Evolutionary conservation across 2,797 vertebrate species (phyloP), one percentile per base, ranked within the genome.

Genomic region (Morus bassanus): DNA sequence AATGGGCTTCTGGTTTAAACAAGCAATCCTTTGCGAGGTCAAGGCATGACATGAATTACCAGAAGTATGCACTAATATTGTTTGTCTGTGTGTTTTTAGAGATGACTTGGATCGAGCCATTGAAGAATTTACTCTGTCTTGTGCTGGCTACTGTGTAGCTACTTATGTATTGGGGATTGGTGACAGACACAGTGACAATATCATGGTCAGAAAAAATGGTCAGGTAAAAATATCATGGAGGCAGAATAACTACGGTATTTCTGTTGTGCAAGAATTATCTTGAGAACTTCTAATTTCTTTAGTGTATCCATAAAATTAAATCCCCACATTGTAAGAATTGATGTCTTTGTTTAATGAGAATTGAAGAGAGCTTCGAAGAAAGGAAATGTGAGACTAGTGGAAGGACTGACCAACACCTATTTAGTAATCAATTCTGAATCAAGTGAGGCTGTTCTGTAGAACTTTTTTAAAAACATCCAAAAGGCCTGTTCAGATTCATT

Each of bases 111-210:
- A 99, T n/a, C 98, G 98, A 91, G 99, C 99, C 88, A 99, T 99
- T 65, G 99, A 99, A 95, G 99, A 99, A 97, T 99, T 99, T 97
- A 99, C 99, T 33, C 97, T 99, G 73, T 99, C 99, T 13, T 99
- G 99, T 95, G 99, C 99, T 96, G 99, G 99, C 98, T 99, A 99
- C 98, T 99, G 99, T 98, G 99, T 99, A 98, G 99, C 99, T 97
- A 99, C 99, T 25, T 99, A 99, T 1, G 99, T 99, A n/a, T 98
- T 99, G 89, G 99, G 99, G 61, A 99, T 99, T 50, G 99, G 99
- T 85, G 99, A 99, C 98, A 98, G 99, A 76, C 99, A 99, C 96
- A 99, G 99, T 70, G 99, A 99, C 98, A 99, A 99, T 96, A 99
- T 99, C 98, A 99, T 99, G 99, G 99, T 99, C 95, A 98, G 99